Evolutionary conservation across 2,888 invertebrate genomes (phyloP).

Genomic region (Eupithecia centaureata): DNA sequence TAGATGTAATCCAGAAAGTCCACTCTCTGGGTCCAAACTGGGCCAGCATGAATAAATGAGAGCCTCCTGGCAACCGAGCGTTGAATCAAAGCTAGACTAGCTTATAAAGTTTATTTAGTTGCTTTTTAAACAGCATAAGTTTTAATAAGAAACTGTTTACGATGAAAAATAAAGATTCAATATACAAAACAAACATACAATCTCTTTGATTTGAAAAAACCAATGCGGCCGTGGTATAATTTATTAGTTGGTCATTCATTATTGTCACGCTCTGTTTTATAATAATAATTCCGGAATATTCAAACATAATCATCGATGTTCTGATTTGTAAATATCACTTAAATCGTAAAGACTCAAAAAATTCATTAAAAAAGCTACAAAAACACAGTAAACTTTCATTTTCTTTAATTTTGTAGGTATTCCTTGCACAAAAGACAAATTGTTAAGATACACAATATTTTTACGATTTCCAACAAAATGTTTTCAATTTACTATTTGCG

Average conservation of each 20-base stretch:
- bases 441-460: slow-evolving; percentile 42
- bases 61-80: slow-evolving; percentile 43
- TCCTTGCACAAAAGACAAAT: slow-evolving; percentile 29
- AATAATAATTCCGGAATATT: too few species aligned
- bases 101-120: neutral
- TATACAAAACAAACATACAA: too few species aligned
- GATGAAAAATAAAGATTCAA: too few species aligned
- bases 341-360: too few species aligned
- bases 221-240: too few species aligned
- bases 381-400: neutral
- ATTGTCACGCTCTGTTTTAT: too few species aligned
- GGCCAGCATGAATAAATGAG: slow-evolving; percentile 67
- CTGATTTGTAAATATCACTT: too few species aligned
- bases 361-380: neutral
- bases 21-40: slow-evolving; percentile 53
- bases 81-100: slow-evolving; percentile 23
- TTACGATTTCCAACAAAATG: slow-evolving; percentile 55
- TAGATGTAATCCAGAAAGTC: slow-evolving; percentile 38
- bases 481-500: slow-evolving; percentile 57
- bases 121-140: neutral
- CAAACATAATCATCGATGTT: too few species aligned
- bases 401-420: neutral
- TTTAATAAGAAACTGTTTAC: too few species aligned
- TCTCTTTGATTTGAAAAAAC: too few species aligned
- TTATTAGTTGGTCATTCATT: too few species aligned